phyloP scores from a whole-genome alignment of 2,113 vertebrate species.

The Hemiprocne comata region DNA sequence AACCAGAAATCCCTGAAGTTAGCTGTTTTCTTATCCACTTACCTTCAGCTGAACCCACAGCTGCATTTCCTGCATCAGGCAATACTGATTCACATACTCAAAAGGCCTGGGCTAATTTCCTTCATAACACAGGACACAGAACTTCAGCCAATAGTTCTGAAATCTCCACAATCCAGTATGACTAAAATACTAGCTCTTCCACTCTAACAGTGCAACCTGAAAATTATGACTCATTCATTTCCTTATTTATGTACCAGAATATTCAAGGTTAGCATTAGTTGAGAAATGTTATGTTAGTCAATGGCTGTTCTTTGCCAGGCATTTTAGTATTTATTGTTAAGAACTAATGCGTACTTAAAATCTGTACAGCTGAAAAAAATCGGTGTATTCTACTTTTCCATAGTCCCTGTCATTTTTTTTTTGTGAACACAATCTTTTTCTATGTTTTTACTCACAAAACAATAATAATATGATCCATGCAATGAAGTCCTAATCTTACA shows the following conservation, averaged over 20 bases:
- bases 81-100: neutral
- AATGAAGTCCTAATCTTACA: neutral
- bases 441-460: neutral
- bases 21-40: neutral
- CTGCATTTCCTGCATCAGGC: neutral
- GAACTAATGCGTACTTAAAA: neutral
- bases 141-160: neutral
- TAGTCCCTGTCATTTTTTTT: neutral
- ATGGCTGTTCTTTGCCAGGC: neutral
- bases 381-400: neutral
- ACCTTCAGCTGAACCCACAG: neutral
- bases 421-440: neutral
- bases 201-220: neutral
- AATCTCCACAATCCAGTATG: neutral
- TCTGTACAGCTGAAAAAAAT: neutral
- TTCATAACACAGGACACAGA: rapidly evolving
- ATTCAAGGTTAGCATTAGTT: neutral
- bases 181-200: neutral
- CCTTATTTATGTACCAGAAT: neutral
- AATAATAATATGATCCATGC: neutral
- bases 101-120: neutral
- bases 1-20: neutral
- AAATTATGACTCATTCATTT: neutral
- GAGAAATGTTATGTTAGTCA: neutral
- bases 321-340: neutral